Percentiles rank a stretch among this genome's conserved stretches.
Conservation (phyloP, 2,797 vertebrate species). For the Saguinus oedipus region DNA sequence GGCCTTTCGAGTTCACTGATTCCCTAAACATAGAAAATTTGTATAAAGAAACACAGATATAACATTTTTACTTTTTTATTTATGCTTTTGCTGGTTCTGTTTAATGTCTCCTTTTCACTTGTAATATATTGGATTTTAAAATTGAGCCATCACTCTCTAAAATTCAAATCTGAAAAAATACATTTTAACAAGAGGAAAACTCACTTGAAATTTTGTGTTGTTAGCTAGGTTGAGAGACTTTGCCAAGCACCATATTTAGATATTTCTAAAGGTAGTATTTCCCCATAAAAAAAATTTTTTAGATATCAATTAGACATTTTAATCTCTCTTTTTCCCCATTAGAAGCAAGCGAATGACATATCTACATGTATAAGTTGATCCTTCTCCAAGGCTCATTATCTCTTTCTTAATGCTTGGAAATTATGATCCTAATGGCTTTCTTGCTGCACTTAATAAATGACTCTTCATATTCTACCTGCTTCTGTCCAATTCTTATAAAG, state of each 20-base stretch:
- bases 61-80: not conserved
- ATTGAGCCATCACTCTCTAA: slow-evolving; percentile 42
- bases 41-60: not conserved
- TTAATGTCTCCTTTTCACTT: slow-evolving; percentile 1
- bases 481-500: slow-evolving; percentile 28
- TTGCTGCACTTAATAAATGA: slow-evolving; percentile 52
- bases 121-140: slow-evolving; percentile 49
- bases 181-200: slow-evolving; percentile 27
- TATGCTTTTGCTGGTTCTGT: not conserved
- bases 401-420: slow-evolving; percentile 50
- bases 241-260: not conserved
- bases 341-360: slow-evolving; percentile 21
- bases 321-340: not conserved
- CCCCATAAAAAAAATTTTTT: not conserved
- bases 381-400: slow-evolving; percentile 50
- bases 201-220: slow-evolving; percentile 57
- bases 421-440: slow-evolving; percentile 58
- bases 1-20: not conserved
- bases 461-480: slow-evolving; percentile 63
- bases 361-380: not conserved
- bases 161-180: slow-evolving; percentile 57
- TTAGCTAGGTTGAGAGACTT: not conserved
- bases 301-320: not conserved
- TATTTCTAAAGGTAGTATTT: slow-evolving; percentile 3
- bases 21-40: not conserved